A percentile compares a stretch with the other conserved stretches of the same genome.
Evolutionary conservation across 2,888 invertebrate species (phyloP).

Genomic region (Xestia c-nigrum): DNA sequence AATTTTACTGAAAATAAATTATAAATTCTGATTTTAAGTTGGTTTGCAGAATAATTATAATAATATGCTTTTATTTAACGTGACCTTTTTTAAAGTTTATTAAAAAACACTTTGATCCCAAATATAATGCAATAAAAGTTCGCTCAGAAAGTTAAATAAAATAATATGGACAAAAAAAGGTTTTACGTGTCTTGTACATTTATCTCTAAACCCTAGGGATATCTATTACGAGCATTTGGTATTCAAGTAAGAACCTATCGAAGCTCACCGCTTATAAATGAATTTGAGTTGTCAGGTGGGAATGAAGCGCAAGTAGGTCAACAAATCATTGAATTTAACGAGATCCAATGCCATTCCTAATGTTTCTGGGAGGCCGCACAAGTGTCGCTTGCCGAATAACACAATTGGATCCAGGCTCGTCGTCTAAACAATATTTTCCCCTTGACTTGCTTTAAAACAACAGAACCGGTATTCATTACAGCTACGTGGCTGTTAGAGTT

Average conservation of each 20-base stretch:
- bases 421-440: conserved; percentile 70
- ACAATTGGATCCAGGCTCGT: conserved; percentile 81
- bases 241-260: conserved; percentile 40
- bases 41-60: conserved; percentile 10
- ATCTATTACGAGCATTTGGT: conserved; percentile 31
- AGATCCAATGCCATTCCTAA: conserved; percentile 82
- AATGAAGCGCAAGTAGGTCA: conserved; percentile 72
- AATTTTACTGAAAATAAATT: conserved; percentile 42
- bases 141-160: conserved; percentile 7
- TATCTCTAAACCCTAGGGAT: conserved; percentile 1
- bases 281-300: conserved; percentile 53
- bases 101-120: conserved; percentile 5
- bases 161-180: conserved; percentile 19
- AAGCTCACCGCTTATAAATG: conserved; percentile 44
- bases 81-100: conserved; percentile 25
- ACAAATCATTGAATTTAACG: conserved; percentile 79
- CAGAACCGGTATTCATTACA: conserved; percentile 43
- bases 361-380: conserved; percentile 83
- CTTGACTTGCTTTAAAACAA: conserved; percentile 66
- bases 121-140: conserved; percentile 12
- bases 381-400: conserved; percentile 82
- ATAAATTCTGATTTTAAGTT: conserved; percentile 14
- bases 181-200: conserved; percentile 1
- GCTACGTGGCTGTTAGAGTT: conserved; percentile 52
- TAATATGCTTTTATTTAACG: conserved; percentile 18